These are phyloP conservation scores for Gallinago solitaria DNA, from an alignment of 2,797 vertebrate genomes.

Conservation along the genomic window DNA sequence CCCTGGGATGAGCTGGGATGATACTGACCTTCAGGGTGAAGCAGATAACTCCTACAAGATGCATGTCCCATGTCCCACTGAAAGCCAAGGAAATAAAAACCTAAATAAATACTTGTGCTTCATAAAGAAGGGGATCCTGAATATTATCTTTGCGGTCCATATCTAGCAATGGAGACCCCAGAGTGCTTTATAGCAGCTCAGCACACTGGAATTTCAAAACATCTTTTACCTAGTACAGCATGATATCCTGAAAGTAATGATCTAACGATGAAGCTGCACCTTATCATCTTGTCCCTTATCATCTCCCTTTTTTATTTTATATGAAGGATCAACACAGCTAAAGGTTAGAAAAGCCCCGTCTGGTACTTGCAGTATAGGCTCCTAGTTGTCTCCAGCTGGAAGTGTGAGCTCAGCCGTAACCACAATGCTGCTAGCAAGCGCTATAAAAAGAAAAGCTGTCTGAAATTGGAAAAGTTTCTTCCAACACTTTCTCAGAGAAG, in stretches of 20 bases:
- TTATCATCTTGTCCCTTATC: too few species aligned
- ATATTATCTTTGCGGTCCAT: neutral
- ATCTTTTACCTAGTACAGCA: neutral
- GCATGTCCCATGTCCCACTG: neutral
- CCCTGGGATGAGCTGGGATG: neutral
- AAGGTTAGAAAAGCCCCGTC: neutral
- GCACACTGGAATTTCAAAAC: neutral
- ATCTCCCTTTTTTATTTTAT: neutral
- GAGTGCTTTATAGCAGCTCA: neutral
- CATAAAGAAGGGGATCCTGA: neutral
- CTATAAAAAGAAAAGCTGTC: slow-evolving; percentile 33
- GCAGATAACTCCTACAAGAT: neutral
- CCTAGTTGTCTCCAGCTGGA: neutral
- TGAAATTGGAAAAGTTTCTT: neutral
- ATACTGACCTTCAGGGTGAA: neutral
- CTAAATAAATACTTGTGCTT: neutral
- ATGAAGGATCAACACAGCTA: neutral
- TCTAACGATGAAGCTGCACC: neutral
- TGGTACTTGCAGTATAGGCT: neutral
- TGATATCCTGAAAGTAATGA: neutral
- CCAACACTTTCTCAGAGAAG: neutral
- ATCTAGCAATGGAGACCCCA: neutral
- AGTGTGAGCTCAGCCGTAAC: neutral
- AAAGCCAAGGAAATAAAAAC: neutral
- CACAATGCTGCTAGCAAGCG: neutral